Evolutionary conservation across 2,888 invertebrate genomes (phyloP).

Genomic region (Drosophila affinis): DNA sequence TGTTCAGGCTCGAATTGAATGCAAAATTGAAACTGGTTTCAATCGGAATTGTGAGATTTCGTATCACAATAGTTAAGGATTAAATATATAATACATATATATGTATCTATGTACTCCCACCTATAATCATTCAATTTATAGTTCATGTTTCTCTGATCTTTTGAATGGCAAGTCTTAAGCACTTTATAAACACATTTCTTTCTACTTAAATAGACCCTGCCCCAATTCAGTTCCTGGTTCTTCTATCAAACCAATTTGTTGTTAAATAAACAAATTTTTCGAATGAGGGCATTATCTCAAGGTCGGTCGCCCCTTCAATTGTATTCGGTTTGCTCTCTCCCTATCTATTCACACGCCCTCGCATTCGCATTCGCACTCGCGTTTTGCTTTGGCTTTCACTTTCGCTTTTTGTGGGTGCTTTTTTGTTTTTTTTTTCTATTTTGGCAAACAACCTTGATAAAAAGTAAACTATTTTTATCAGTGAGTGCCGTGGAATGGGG

Average conservation of each 20-base stretch:
- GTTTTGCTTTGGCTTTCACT: conserved; percentile 30
- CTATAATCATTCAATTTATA: neutral
- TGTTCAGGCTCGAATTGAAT: conserved; percentile 18
- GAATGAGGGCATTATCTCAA: conserved; percentile 72
- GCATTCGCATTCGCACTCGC: conserved; percentile 8
- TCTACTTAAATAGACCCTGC: neutral
- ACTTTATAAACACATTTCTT: neutral
- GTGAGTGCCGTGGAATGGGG: conserved; percentile 62
- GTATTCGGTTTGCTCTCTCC: conserved; percentile 13
- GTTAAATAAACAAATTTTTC: conserved; percentile 44
- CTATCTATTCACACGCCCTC: conserved; percentile 45
- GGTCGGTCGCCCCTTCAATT: conserved; percentile 53
- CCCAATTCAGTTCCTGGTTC: neutral
- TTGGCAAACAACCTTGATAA: conserved; percentile 74
- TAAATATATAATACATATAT: neutral
- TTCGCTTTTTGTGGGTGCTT: conserved; percentile 46
- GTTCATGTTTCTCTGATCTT: neutral
- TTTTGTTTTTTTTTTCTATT: conserved; percentile 41
- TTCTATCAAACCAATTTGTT: conserved; percentile 13
- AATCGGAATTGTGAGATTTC: conserved; percentile 1
- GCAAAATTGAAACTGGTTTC: conserved; percentile 23
- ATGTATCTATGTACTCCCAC: too few species aligned
- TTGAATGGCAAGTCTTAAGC: neutral
- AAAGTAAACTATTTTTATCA: conserved; percentile 74
- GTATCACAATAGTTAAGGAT: neutral